Evolutionary conservation across 2,797 vertebrate genomes (phyloP).

Genomic region (Bothrops alternatus): DNA sequence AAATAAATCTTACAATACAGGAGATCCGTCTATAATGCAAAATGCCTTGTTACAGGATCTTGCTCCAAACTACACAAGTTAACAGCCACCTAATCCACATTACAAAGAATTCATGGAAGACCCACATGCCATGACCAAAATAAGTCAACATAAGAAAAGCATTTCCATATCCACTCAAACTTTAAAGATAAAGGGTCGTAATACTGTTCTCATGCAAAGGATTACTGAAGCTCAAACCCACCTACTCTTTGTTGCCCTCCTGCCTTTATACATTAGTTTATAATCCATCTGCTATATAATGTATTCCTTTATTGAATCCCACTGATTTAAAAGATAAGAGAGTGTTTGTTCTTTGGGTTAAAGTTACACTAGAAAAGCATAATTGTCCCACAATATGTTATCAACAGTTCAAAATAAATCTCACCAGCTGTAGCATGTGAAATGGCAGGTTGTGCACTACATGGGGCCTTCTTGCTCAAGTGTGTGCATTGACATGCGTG

Average conservation of each 20-base stretch:
- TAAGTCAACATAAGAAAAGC: neutral
- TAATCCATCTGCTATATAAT: neutral
- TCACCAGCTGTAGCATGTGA: conserved; percentile 19
- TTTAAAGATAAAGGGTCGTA: neutral
- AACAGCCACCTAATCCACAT: neutral
- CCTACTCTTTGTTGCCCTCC: neutral
- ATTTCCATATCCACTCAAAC: neutral
- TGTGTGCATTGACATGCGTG: neutral
- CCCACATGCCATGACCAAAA: neutral
- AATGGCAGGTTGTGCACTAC: conserved; percentile 16
- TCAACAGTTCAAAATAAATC: conserved; percentile 23
- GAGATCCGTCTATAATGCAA: neutral
- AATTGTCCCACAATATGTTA: conserved; percentile 28
- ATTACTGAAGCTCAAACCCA: neutral
- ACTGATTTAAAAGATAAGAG: conserved; percentile 15
- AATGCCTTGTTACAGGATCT: neutral
- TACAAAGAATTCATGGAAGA: neutral
- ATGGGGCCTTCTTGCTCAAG: conserved; percentile 16
- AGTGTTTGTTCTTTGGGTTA: conserved; percentile 12
- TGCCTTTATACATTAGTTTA: neutral
- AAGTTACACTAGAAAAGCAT: conserved; percentile 18
- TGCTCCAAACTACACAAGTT: neutral
- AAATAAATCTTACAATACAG: too few relatives aligned
- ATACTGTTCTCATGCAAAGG: neutral
- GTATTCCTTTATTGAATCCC: neutral